A percentile compares a stretch with the other conserved stretches of the same genome.
phyloP scores from a whole-genome alignment of 2,113 vertebrate genomes.

The Sorex fumeus region DNA sequence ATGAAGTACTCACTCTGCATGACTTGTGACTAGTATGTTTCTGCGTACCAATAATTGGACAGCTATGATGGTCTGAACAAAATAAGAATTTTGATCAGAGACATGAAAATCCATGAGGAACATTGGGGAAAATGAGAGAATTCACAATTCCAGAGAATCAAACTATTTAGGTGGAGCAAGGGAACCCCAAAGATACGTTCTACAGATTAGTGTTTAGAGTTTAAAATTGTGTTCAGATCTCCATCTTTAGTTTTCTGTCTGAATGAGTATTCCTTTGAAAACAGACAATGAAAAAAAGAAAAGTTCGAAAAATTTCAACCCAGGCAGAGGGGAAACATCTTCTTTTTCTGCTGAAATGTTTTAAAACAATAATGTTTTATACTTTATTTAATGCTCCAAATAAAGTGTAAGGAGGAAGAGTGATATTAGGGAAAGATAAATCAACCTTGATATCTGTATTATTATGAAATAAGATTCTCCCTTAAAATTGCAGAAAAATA shows the following conservation, averaged over 20 bases:
- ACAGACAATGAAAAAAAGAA: constrained; percentile 7
- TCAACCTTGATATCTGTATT: constrained; percentile 48
- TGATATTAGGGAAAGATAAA: constrained; percentile 49
- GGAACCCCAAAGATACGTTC: neutral
- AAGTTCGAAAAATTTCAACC: constrained; percentile 17
- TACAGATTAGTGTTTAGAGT: constrained; percentile 11
- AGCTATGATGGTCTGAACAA: constrained; percentile 43
- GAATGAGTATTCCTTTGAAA: constrained; percentile 42
- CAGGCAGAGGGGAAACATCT: neutral
- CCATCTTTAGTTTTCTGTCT: constrained; percentile 12
- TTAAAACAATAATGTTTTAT: no score
- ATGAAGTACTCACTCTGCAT: constrained; percentile 44
- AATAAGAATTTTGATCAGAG: constrained; percentile 68
- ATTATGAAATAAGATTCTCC: constrained; percentile 43
- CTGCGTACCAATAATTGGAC: constrained; percentile 51
- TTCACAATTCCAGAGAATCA: constrained; percentile 14
- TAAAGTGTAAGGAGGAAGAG: constrained; percentile 19
- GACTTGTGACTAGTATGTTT: constrained; percentile 32
- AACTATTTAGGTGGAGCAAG: neutral
- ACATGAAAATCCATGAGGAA: constrained; percentile 41
- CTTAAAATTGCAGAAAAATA: constrained; percentile 60
- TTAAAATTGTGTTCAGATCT: constrained; percentile 13
- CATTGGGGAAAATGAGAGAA: neutral
- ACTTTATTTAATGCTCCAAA: no score
- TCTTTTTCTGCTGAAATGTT: neutral